Conservation (phyloP, 1,140 invertebrate species). For the Drosophila quadrilineata region DNA sequence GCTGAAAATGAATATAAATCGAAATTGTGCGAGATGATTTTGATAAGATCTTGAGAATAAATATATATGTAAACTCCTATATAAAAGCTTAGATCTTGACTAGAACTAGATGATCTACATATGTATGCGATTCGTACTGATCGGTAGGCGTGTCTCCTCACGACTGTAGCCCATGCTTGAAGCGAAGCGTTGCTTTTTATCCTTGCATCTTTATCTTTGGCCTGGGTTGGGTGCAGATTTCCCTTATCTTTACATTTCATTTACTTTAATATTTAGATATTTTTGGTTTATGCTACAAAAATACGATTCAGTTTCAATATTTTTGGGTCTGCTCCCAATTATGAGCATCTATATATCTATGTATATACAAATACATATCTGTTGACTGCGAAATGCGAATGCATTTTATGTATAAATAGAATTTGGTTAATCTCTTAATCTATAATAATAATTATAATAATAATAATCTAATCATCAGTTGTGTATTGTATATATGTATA, state of each 20-base stretch:
- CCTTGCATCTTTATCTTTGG: conserved; percentile 62
- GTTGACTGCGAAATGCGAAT: conserved; percentile 10
- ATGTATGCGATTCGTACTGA: conserved; percentile 64
- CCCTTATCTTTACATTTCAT: neutral
- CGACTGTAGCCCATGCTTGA: conserved; percentile 54
- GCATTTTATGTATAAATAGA: conserved; percentile 56
- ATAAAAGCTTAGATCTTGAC: conserved; percentile 19
- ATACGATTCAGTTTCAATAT: conserved; percentile 51
- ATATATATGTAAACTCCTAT: conserved; percentile 4
- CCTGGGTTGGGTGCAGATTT: conserved; percentile 65
- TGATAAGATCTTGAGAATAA: too few relatives aligned
- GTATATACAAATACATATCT: conserved; percentile 8
- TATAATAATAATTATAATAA: conserved; percentile 38
- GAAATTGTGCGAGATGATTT: conserved; percentile 30
- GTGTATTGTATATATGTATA: neutral
- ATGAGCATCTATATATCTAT: conserved; percentile 2
- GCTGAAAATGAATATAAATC: neutral
- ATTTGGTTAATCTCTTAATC: conserved; percentile 70
- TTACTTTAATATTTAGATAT: neutral
- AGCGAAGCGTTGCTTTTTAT: conserved; percentile 67
- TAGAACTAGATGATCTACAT: conserved; percentile 35
- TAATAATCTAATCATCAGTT: too few relatives aligned
- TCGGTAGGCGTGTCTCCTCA: conserved; percentile 74
- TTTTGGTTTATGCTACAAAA: conserved; percentile 60
- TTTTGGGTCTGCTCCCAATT: too few relatives aligned